Conservation (phyloP, 2,888 invertebrate species). For the Macrophya alboannulata region DNA sequence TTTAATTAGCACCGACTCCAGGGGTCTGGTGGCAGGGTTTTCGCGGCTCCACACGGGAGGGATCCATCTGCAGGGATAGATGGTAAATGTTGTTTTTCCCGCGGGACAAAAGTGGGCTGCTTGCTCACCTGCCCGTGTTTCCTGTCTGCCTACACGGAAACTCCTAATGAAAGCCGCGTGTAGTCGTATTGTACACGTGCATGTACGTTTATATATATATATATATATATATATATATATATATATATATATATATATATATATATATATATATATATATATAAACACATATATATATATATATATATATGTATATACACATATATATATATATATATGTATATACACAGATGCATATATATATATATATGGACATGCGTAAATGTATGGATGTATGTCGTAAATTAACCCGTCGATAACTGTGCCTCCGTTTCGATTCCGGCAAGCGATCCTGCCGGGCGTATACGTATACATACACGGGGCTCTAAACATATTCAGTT, state of each 20-base stretch:
- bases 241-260: too few species aligned
- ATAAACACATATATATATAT: too few species aligned
- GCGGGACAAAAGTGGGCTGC: slow-evolving; percentile 61
- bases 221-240: too few species aligned
- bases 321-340: too few species aligned
- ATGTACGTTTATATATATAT: neutral
- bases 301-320: neutral
- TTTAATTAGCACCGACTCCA: slow-evolving; percentile 70
- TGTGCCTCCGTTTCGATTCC: slow-evolving; percentile 29
- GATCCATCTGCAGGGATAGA: slow-evolving; percentile 55
- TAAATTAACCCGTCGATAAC: slow-evolving; percentile 23
- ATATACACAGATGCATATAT: too few species aligned
- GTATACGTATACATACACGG: neutral
- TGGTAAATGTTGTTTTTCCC: slow-evolving; percentile 71
- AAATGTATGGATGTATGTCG: neutral
- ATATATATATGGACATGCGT: neutral
- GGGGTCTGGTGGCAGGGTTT: neutral
- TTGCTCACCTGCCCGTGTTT: slow-evolving; percentile 59
- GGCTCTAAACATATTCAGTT: slow-evolving; percentile 29
- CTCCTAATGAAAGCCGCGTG: slow-evolving; percentile 70
- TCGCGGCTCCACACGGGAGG: slow-evolving; percentile 33
- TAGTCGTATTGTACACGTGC: neutral
- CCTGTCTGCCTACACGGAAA: slow-evolving; percentile 63
- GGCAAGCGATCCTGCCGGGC: neutral
- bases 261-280: too few species aligned